Evolutionary conservation across 2,113 vertebrate species (phyloP), one percentile per base, ranked within the genome.

Genomic region (Rhynchomys soricoides): DNA sequence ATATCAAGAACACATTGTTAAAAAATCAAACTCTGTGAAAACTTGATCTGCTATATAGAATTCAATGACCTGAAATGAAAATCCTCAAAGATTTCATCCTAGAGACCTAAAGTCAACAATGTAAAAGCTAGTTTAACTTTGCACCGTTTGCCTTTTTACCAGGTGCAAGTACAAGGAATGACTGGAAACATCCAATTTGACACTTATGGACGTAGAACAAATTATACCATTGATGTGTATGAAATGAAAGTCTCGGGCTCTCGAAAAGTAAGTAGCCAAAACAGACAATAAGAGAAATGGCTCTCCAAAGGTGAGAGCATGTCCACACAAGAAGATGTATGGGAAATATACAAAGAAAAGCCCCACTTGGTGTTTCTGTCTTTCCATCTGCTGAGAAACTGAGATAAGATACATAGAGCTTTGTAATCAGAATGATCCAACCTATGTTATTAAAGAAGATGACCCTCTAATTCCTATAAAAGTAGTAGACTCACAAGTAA

Each of bases 121-220:
- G 37, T 55, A 57, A 70, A 6, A 94, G 78, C 4, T 94, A 93
- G 95, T 97, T 96, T 95, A 71, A 87, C n/a, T 48, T 92, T 95
- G 93, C 89, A 95, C 21, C 97, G 62, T 88, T 86, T 97, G 97
- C 62, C 75, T 31, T 93, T 92, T 98, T 94, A 88, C 92, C 93
- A 99, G 99, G 99, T 99, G 66, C 99, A 99, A 98, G 99, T 99
- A 68, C 99, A 99, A 97, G 99, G 99, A 90, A 99, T 99, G 99
- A 99, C 99, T 81, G 99, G 99, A 96, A 99, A 99, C 95, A 99
- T 99, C 97, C 99, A 99, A 97, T 99, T 99, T 15, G 99, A 99
- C 98, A 99, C 99, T 97, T 99, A 99, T 9, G 99, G 99, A 93
- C 99, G 99, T 92, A 99, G 99, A 98, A 99, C 99, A 98, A 99